Evolutionary conservation across 1,140 invertebrate species (phyloP).

Genomic region (Saccostrea glomerata): DNA sequence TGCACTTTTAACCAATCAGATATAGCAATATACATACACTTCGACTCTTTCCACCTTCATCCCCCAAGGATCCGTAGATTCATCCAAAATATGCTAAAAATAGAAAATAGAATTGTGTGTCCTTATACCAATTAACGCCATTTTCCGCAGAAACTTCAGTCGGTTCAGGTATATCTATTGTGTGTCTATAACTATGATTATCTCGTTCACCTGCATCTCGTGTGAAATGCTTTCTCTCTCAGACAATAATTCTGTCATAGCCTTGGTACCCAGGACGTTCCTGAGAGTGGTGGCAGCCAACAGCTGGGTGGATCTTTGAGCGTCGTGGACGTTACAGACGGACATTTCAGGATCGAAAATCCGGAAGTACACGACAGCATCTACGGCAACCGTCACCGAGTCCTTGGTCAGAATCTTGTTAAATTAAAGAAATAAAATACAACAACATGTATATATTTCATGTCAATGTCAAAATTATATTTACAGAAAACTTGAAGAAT

Average conservation of each 20-base stretch:
- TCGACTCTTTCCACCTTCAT: constrained; percentile 97
- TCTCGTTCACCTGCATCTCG: constrained; percentile 86
- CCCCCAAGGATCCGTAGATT: constrained; percentile 96
- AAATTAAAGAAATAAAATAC: neutral
- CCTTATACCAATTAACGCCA: too few relatives aligned
- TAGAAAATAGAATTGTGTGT: neutral
- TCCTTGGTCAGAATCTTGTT: constrained; percentile 19
- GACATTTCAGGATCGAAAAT: constrained; percentile 98
- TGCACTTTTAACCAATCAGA: neutral
- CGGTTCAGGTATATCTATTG: too few relatives aligned
- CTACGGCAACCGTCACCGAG: constrained; percentile 1
- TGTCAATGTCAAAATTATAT: too few relatives aligned
- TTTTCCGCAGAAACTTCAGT: too few relatives aligned
- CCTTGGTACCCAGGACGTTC: constrained; percentile 95
- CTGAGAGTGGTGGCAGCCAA: constrained; percentile 83
- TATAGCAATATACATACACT: constrained; percentile 84
- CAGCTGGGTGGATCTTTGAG: constrained; percentile 84
- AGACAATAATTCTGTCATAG: constrained; percentile 92
- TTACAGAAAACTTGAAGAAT: too few relatives aligned
- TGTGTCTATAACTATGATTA: neutral
- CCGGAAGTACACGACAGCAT: constrained; percentile 85
- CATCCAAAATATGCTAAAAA: constrained; percentile 82
- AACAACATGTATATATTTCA: too few relatives aligned
- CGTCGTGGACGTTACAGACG: constrained; percentile 98
- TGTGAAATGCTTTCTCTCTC: constrained; percentile 94